Evolutionary conservation across 2,888 invertebrate species (phyloP).

Genomic region (Bedellia somnulentella): DNA sequence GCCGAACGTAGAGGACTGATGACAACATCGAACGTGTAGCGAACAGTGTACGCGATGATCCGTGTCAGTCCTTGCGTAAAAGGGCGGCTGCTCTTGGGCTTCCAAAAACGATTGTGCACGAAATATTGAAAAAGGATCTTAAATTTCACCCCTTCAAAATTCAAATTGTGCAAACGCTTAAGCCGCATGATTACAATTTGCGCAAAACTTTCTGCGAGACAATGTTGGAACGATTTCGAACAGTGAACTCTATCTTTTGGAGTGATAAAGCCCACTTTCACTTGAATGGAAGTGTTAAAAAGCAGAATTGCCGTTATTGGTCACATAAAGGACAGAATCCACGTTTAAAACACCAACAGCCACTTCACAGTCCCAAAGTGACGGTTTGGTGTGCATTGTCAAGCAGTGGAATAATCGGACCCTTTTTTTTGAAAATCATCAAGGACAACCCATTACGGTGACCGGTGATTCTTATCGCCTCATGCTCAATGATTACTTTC

Average conservation of each 20-base stretch:
- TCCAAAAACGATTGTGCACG: constrained; percentile 1
- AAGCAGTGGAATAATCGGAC: constrained; percentile 10
- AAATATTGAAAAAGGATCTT: constrained; percentile 10
- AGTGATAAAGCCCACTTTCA: constrained; percentile 2
- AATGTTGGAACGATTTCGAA: constrained; percentile 12
- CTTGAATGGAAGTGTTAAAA: constrained; percentile 9
- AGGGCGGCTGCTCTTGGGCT: constrained; percentile 1
- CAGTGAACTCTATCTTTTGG: constrained; percentile 7
- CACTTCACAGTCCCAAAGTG: constrained; percentile 10
- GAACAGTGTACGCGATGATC: constrained; percentile 1
- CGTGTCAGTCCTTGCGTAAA: constrained; percentile 1
- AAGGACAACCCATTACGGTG: constrained; percentile 3
- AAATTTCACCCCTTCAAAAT: constrained; percentile 10
- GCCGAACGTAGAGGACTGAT: constrained; percentile 4
- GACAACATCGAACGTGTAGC: constrained; percentile 2
- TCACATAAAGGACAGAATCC: constrained; percentile 10
- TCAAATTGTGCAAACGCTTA: constrained; percentile 11
- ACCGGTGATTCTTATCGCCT: constrained; percentile 7
- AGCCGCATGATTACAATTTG: constrained; percentile 10
- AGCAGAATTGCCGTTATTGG: constrained; percentile 12
- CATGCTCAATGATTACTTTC: constrained; percentile 8
- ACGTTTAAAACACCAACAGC: constrained; percentile 10
- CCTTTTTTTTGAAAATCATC: constrained; percentile 8
- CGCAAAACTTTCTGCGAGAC: constrained; percentile 9
- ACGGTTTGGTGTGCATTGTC: constrained; percentile 14